These are phyloP conservation scores for Lonchura striata DNA, from an alignment of 2,113 vertebrate genomes.

Conservation along the genomic window DNA sequence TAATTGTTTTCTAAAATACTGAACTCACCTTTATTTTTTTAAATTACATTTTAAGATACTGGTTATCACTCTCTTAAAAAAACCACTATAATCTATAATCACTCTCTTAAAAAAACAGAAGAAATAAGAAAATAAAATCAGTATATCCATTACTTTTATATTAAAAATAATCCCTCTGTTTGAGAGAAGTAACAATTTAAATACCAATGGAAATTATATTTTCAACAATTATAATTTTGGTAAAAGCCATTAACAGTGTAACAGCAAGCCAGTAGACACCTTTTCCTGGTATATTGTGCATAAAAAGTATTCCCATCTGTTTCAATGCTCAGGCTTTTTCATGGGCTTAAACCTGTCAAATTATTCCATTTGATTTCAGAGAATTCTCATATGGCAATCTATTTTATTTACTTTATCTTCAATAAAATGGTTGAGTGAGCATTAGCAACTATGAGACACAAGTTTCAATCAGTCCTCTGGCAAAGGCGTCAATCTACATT, in stretches of 20 bases:
- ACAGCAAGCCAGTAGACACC: background rate
- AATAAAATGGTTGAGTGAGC: slow-evolving; percentile 96
- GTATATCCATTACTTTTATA: background rate
- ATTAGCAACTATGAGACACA: slow-evolving; percentile 89
- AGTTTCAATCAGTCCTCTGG: slow-evolving; percentile 87
- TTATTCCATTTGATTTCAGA: slow-evolving; percentile 87
- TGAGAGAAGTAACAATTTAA: background rate
- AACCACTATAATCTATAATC: background rate
- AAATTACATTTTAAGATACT: slow-evolving; percentile 18
- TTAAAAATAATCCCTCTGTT: background rate
- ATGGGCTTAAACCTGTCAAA: slow-evolving; percentile 79
- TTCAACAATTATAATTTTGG: slow-evolving; percentile 34
- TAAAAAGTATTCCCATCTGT: slow-evolving; percentile 65
- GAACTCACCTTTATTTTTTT: background rate
- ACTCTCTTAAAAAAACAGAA: background rate
- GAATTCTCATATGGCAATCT: slow-evolving; percentile 87
- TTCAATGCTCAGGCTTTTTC: slow-evolving; percentile 65
- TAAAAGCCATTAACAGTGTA: slow-evolving; percentile 35
- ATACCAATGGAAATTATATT: background rate
- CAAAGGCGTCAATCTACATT: slow-evolving; percentile 82
- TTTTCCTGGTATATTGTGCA: slow-evolving; percentile 42
- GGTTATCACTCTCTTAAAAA: background rate
- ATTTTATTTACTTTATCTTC: slow-evolving; percentile 98
- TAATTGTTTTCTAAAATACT: background rate
- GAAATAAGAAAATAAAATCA: background rate